phyloP scores from a whole-genome alignment of 2,888 invertebrate genomes.

The Cryptocephalus moraei region DNA sequence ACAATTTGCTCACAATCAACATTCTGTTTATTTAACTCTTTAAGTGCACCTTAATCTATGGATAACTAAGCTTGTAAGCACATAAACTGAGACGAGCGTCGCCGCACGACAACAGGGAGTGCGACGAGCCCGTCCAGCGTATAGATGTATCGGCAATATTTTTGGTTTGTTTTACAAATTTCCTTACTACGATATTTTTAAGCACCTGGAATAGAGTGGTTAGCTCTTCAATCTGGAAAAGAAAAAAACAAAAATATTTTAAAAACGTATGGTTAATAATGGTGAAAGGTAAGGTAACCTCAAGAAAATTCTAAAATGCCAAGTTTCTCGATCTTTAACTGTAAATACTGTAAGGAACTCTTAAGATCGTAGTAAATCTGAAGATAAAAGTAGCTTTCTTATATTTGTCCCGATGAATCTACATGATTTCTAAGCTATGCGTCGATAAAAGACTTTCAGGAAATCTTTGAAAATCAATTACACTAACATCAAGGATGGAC shows the following conservation, averaged over 20 bases:
- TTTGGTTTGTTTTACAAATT: constrained; percentile 25
- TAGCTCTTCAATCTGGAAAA: constrained; percentile 17
- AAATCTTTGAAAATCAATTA: too few species aligned
- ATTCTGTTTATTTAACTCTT: constrained; percentile 16
- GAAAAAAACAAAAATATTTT: background rate
- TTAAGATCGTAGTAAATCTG: too few species aligned
- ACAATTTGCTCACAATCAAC: constrained; percentile 8
- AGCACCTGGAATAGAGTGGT: constrained; percentile 13
- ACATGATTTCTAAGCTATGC: too few species aligned
- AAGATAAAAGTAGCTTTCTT: too few species aligned
- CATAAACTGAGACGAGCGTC: constrained; percentile 15
- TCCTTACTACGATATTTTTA: constrained; percentile 14
- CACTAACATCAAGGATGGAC: too few species aligned
- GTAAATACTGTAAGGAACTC: too few species aligned
- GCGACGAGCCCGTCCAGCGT: constrained; percentile 15
- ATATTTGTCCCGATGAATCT: too few species aligned
- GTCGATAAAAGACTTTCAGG: too few species aligned
- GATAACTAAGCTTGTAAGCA: constrained; percentile 34
- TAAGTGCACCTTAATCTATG: constrained; percentile 34
- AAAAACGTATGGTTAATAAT: background rate
- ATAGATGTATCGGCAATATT: constrained; percentile 33
- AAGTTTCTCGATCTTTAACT: too few species aligned
- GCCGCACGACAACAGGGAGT: constrained; percentile 6
- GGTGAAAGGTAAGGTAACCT: too few species aligned
- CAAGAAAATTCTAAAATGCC: too few species aligned